Conservation (phyloP, 2,113 vertebrate genomes). For the Scortum barcoo region DNA sequence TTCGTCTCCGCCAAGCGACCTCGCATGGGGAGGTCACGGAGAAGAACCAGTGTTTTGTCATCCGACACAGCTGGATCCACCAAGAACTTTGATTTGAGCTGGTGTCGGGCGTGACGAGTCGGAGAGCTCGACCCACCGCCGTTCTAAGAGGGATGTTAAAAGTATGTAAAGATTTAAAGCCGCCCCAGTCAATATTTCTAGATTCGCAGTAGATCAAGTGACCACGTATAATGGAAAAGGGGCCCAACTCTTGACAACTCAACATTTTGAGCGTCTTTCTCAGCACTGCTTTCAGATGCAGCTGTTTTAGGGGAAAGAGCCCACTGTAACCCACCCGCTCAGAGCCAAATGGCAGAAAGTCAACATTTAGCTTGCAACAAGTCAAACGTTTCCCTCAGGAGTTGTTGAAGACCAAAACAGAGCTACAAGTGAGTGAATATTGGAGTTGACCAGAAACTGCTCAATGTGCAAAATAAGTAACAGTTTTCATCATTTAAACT, state of each 20-base stretch:
- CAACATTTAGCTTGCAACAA: too few species aligned
- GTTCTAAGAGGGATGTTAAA: neutral
- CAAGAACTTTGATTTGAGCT: constrained; percentile 41
- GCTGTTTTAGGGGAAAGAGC: too few species aligned
- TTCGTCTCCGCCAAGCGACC: constrained; percentile 30
- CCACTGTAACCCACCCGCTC: too few species aligned
- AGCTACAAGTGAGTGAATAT: too few species aligned
- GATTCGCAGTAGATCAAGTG: neutral
- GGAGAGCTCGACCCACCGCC: neutral
- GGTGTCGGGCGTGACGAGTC: neutral
- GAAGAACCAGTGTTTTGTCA: constrained; percentile 33
- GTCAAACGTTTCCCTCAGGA: too few species aligned
- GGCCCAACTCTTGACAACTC: too few species aligned
- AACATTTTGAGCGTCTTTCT: neutral
- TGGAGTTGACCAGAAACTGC: too few species aligned
- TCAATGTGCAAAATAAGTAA: too few species aligned
- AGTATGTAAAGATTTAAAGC: neutral
- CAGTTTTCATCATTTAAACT: neutral
- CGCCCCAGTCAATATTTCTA: neutral
- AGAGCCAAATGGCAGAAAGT: too few species aligned
- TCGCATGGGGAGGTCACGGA: constrained; percentile 33
- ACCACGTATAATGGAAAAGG: neutral
- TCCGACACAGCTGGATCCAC: constrained; percentile 24
- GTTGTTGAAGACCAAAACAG: too few species aligned
- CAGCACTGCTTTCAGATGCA: too few species aligned